Evolutionary conservation across 2,113 vertebrate species (phyloP), one percentile per base, ranked within the genome.

Genomic region (Neolamprologus sp.): DNA sequence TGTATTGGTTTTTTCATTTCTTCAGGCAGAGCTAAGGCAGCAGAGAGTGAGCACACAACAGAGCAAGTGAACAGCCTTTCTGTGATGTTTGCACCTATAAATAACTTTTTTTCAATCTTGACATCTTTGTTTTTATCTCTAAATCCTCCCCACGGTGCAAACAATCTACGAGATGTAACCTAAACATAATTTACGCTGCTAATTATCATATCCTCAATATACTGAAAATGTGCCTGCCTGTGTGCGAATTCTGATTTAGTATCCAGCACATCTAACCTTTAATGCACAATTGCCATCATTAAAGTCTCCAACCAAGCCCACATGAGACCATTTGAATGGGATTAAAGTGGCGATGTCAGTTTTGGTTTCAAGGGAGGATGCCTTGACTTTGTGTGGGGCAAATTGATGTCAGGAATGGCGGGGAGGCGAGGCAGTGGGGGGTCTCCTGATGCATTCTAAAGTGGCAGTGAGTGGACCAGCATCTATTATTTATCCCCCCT

Each of bases 401-500:
- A 91, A 93, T 91, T 93, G 91, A 93, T 91, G 93, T 94, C 82
- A 88, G 58, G 75, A 84, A 63, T 81, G 68, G 63, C 9, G 23
- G 53, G 65, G 47, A 7, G 42, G 68, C 4, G 60, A 79, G n/a
- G 31, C 60, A 58, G 13, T 55, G 21, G 78, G 31, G 42, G 40
- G 80, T 88, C 87, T 94, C 85, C 54, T 86, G 92, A 88, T 90
- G 92, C 93, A 94, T 93, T 88, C 91, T 91, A 75, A 94, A 96
- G 94, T 95, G 94, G 92, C 88, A 91, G 85, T 93, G 94, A 94
- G 91, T 94, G 94, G 94, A 92, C 91, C 85, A 81, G 89, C 92
- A 95, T 96, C 94, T 92, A 96, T 96, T 96, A 96, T 96, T 96
- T 93, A 96, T 94, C 90, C 84, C 89, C 90, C 94, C 91, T 87